phyloP scores from a whole-genome alignment of 1,140 invertebrate species.

The Nasonia giraulti region DNA sequence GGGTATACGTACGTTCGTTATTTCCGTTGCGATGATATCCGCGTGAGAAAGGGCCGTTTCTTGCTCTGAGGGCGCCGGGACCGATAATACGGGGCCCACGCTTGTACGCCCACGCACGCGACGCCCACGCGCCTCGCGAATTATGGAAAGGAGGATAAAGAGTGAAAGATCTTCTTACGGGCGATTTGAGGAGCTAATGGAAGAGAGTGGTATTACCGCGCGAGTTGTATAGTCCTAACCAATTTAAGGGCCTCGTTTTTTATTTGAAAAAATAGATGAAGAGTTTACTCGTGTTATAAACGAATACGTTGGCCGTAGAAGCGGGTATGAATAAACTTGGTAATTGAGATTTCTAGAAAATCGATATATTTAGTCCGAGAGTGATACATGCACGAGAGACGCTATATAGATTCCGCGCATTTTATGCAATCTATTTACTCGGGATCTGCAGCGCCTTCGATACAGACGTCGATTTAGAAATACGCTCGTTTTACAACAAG shows the following conservation, averaged over 20 bases:
- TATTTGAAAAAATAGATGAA: not conserved
- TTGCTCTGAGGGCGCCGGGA: not conserved
- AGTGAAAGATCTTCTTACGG: not conserved
- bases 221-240: not conserved
- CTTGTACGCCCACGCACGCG: not conserved
- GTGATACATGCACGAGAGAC: not conserved
- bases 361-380: not conserved
- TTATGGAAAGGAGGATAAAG: constrained; percentile 29
- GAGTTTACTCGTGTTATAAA: no score
- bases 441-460: not conserved
- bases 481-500: constrained; percentile 32
- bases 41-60: constrained; percentile 43
- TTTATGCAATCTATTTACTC: constrained; percentile 15
- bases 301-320: no score
- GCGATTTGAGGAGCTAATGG: constrained; percentile 36
- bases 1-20: not conserved
- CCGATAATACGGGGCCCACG: constrained; percentile 1
- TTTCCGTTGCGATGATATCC: not conserved
- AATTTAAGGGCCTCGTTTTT: not conserved
- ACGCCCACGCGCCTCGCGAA: constrained; percentile 30
- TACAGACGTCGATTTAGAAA: constrained; percentile 20
- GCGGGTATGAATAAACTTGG: not conserved
- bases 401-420: not conserved
- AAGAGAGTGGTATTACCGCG: not conserved
- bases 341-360: constrained; percentile 13